Base-by-base conservation (phyloP, 2,888 invertebrate genomes). In the Halictus quadricinctus region DNA sequence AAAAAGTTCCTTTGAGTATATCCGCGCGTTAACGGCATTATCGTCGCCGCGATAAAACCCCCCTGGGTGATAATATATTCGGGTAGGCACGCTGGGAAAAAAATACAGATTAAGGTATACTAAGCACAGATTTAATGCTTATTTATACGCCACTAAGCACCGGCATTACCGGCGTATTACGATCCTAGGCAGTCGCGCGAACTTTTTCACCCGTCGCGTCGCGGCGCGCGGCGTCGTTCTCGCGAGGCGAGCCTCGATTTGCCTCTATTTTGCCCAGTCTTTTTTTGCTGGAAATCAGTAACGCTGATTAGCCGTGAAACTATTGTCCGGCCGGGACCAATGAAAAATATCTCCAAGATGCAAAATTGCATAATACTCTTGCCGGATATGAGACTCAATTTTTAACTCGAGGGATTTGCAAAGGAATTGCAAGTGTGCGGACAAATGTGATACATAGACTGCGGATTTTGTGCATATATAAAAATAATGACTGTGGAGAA, bases 91-190 rank as follows among this genome's bases (percentile, higher is more conserved):
- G 84, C 87, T 85, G 88, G 88, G 90, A 88, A 91, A 93, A 93
- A 94, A 93, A 93, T 94, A 94, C 92, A 94, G 94, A 94, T 94
- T 94, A 94, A 94, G 93, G 88, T 92, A 91, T 79, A 91, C 94
- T 93, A 93, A 94, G 94, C 94, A 93, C 93, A 94, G 94, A 94
- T 94, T 94, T 94, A 94, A 94, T 93, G 94, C 93, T 94, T 94
- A 94, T 94, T 94, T 94, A 94, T 94, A 94, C 92, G 92, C 92
- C 90, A 93, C 94, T 94, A 94, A 94, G 94, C 94, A 92, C 91
- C 91, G 88, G 93, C 91, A 94, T 94, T 94, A 93, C 91, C 88
- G 91, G 89, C 92, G 94, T 92, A 93, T 94, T 94, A 94, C 93
- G 90, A 91, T 86, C 90, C 86, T 84, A 81, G 69, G 85, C 88